Evolutionary conservation across 2,797 vertebrate species (phyloP).

Genomic region (Podarcis siculus): DNA sequence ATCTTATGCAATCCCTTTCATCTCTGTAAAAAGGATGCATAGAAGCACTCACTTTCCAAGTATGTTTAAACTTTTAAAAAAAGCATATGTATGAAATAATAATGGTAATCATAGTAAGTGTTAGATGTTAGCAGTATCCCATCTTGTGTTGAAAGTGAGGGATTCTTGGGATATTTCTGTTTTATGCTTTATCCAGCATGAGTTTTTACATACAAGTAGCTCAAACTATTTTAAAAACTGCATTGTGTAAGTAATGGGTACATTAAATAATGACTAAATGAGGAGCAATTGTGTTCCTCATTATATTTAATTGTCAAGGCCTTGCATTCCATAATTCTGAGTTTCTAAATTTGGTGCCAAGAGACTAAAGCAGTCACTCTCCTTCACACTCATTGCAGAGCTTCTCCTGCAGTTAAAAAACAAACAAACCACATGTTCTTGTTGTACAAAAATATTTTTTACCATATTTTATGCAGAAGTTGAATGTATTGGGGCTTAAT

Average conservation of each 20-base stretch:
- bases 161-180: not conserved
- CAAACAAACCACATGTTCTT: not conserved
- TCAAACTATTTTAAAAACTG: not conserved
- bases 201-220: not conserved
- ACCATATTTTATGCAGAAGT: not conserved
- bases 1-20: not conserved
- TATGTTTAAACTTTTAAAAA: not conserved
- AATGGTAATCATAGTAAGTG: not conserved
- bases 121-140: not conserved
- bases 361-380: too few relatives aligned
- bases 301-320: not conserved
- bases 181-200: not conserved
- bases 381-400: not conserved
- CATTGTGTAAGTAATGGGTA: not conserved
- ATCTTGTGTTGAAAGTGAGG: not conserved
- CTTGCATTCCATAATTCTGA: not conserved
- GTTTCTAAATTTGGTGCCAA: not conserved
- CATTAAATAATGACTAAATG: not conserved
- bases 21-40: not conserved
- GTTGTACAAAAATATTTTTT: not conserved
- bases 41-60: not conserved
- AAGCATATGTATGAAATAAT: not conserved
- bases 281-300: not conserved
- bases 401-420: not conserved
- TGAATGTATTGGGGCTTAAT: not conserved